Base-by-base conservation (phyloP, 1,140 invertebrate genomes). In the Hyles vespertilio region DNA sequence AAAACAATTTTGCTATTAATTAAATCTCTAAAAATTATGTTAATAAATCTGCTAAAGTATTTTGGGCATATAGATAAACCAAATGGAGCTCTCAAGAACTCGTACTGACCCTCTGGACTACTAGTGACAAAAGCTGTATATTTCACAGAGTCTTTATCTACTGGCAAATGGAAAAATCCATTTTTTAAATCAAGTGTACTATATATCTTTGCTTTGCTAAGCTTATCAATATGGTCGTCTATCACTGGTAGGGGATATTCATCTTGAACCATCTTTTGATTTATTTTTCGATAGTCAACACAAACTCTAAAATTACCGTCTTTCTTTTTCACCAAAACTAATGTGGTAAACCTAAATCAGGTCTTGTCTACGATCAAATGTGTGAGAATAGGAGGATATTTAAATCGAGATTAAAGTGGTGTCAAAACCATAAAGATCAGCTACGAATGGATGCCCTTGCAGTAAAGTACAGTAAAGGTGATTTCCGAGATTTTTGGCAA, bases 301-400 rank as follows among this genome's bases (percentile, higher is more conserved):
- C 6, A 76, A 11, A 91, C 78, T 48, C 91, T 55, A n/a, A 69
- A 56, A 0, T 65, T 67, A 2, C 80, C 79, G 67, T 89, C 87
- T 69, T 90, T 90, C 61, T 92, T 92, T 34, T 57, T 69, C 6
- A 89, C 84, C 22, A 91, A 53, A 0, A 91, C 79, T 0, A 91
- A 64, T 1, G 87, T 87, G 55, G 78, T 79, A 9, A 77, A n/a
- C n/a, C n/a, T n/a, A n/a, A n/a, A n/a, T n/a, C n/a, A n/a, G n/a
- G n/a, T n/a, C n/a, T n/a, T n/a, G n/a, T n/a, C n/a, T n/a, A n/a
- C n/a, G n/a, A n/a, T n/a, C n/a, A n/a, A n/a, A n/a, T n/a, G n/a
- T n/a, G n/a, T n/a, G n/a, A n/a, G n/a, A n/a, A n/a, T n/a, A n/a
- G n/a, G n/a, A n/a, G n/a, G n/a, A n/a, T n/a, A n/a, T n/a, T n/a